Conservation (phyloP, 2,888 invertebrate species). For the Gibbula magus region DNA sequence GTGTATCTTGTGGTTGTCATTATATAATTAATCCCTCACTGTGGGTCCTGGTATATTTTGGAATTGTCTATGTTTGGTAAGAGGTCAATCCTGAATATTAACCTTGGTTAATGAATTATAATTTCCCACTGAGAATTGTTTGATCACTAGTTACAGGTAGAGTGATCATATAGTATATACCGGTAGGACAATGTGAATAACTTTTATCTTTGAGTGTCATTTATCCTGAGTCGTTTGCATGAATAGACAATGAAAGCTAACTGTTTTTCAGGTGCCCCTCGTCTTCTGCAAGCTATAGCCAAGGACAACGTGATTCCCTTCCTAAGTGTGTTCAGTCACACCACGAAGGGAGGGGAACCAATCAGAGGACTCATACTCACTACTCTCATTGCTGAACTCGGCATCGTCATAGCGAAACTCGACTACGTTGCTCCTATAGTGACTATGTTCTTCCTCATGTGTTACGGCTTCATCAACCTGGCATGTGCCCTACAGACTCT, state of each 20-base stretch:
- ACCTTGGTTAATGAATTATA: no score
- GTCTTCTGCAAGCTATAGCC: conserved; percentile 91
- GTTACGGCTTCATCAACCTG: conserved; percentile 98
- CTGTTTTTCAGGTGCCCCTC: conserved; percentile 75
- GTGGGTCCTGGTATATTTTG: no score
- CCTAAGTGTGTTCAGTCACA: conserved; percentile 90
- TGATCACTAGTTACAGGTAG: background rate
- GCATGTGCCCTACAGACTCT: conserved; percentile 98
- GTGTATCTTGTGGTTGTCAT: no score
- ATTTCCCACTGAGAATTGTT: no score
- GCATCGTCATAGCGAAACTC: conserved; percentile 92
- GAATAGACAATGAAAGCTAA: background rate
- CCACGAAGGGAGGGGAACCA: conserved; percentile 95
- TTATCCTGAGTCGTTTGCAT: no score
- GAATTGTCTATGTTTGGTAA: no score
- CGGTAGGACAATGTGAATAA: background rate
- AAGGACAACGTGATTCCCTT: conserved; percentile 98
- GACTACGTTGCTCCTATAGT: conserved; percentile 96
- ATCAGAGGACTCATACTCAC: conserved; percentile 86
- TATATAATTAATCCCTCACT: no score
- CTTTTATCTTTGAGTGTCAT: no score
- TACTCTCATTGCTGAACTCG: conserved; percentile 75
- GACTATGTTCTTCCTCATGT: conserved; percentile 99
- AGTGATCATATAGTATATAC: background rate
- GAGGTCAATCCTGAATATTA: no score